Evolutionary conservation across 2,888 invertebrate genomes (phyloP), one percentile per base, ranked within the genome.

Genomic region (Morpho achilles): DNA sequence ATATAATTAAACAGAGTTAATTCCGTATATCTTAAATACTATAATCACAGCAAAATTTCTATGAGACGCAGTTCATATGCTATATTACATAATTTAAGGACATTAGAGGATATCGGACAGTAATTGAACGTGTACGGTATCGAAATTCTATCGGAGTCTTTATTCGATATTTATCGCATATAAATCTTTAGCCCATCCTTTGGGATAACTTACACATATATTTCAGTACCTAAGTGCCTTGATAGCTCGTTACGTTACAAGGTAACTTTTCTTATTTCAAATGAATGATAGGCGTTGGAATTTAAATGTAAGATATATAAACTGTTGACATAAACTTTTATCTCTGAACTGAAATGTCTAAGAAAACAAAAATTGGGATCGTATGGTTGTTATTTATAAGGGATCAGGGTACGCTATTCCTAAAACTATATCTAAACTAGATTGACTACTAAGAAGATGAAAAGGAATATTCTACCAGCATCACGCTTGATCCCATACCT

Each of bases 401-500:
- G 63, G 67, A 67, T 65, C 66, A 73, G 74, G 78, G 77, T 70
- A 68, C 67, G 70, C 84, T 86, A 85, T 72, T 76, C 79, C 84
- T 86, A 87, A 75, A 75, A 70, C 89, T 88, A 88, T 75, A 63
- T 73, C 90, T 90, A 90, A 75, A 73, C 88, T 89, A 89, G 76
- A 76, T 79, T 68, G 75, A 73, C 88, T 89, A 89, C 87, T 70
- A 80, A 88, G 80, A 84, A 86, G 84, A 87, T 89, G 87, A 86
- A 87, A 87, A 87, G 87, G 84, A 84, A 88, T 89, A 88, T 84
- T 89, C 90, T 91, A 91, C 90, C 91, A 91, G 89, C 85, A 82
- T 85, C 88, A 86, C 87, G 86, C 77, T 87, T 88, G 87, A 87
- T 89, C 88, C 89, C 89, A 90, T 91, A 91, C 91, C 91, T 91